Evolutionary conservation across 2,113 vertebrate genomes (phyloP).

Genomic region (Pyxicephalus adspersus): DNA sequence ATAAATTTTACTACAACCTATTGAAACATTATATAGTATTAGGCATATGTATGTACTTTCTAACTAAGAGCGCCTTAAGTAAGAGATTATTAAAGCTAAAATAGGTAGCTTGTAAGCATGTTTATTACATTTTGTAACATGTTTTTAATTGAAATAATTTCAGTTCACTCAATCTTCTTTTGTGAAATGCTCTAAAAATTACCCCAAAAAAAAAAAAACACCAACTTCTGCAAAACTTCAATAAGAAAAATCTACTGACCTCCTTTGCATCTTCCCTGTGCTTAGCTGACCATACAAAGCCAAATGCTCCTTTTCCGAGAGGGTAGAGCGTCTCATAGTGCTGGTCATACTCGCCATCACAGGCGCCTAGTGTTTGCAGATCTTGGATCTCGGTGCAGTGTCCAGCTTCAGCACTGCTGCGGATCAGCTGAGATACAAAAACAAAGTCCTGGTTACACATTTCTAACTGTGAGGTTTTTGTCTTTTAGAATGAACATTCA

Average conservation of each 20-base stretch:
- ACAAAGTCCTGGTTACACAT: background rate
- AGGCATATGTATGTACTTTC: no score
- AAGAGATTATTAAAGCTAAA: no score
- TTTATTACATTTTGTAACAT: no score
- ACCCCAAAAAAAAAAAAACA: no score
- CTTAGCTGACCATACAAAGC: conserved; percentile 88
- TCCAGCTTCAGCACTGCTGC: conserved; percentile 44
- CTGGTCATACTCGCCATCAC: conserved; percentile 82
- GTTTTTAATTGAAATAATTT: no score
- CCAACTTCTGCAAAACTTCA: no score
- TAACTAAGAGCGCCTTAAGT: no score
- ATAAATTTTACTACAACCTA: conserved; percentile 95
- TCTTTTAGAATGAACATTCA: no score
- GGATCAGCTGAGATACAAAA: conserved; percentile 24
- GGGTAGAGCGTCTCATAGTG: conserved; percentile 80
- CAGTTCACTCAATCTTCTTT: no score
- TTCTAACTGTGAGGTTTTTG: no score
- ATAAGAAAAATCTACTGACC: conserved; percentile 64
- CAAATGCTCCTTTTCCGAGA: conserved; percentile 90
- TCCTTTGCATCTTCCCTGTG: conserved; percentile 74
- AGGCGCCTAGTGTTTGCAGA: conserved; percentile 80
- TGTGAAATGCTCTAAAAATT: no score
- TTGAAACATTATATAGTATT: background rate
- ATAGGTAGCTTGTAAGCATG: no score
- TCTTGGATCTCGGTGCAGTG: conserved; percentile 65